Evolutionary conservation across 2,888 invertebrate genomes (phyloP), one percentile per base, ranked within the genome.

Genomic region (Quadriops clusia): DNA sequence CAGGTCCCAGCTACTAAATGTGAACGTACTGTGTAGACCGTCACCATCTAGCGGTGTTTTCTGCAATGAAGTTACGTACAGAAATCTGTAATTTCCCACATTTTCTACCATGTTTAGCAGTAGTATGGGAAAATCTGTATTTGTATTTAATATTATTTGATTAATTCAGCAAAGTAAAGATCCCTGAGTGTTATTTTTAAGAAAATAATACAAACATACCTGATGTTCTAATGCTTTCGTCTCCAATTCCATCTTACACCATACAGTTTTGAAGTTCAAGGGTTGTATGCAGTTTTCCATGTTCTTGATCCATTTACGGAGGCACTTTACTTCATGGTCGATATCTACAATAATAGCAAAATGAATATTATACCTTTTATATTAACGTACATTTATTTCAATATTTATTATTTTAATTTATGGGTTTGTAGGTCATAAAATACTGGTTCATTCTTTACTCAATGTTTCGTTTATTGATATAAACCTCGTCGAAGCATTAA

Each of bases 221-320:
- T 85, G 77, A 63, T 87, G 82, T 57, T 83, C 81, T 45, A 73
- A 70, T 43, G 82, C 74, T 57, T 80, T 81, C 44, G 77, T 71
- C 56, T 83, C 72, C 45, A 90, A 65, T 51, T 86, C 83, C 54
- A 67, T 68, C 60, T 74, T 71, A 34, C 74, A 73, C 64, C 79
- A 81, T 52, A 71, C 72, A 37, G 71, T 67, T 22, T 77, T 72
- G 35, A 82, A 75, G 39, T 77, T 70, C 44, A 86, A 67, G 27
- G 84, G 78, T 41, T 75, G 76, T 41, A 91, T 64, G 27, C 79
- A 73, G 5, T 72, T 71, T 60, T 90, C 90, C 74, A 89, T 85
- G 46, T 80, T 78, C 49, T 82, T 78, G 44, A 91, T 67, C 90
- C 90, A 91, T 49, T 79, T 78, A 18, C 83, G 72, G 36, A 91